These are phyloP conservation scores for Pseudomugil gertrudae DNA, from an alignment of 2,797 vertebrate genomes.

Conservation along the genomic window DNA sequence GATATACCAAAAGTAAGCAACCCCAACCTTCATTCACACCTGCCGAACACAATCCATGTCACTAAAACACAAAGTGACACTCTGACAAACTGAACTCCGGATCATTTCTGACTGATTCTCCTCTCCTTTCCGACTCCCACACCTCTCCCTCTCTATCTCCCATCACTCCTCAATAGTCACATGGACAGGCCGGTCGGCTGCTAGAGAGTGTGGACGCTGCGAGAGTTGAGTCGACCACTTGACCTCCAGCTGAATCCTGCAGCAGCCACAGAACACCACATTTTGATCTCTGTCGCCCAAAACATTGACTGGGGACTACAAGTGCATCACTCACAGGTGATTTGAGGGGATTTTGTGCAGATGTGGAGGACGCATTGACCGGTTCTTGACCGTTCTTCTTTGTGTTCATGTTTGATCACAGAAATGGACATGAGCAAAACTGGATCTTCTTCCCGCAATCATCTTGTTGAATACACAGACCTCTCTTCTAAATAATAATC, in stretches of 20 bases:
- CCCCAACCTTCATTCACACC: constrained; percentile 7
- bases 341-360: neutral
- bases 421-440: constrained; percentile 4
- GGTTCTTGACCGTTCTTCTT: constrained; percentile 6
- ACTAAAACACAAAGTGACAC: constrained; percentile 35
- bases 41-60: constrained; percentile 9
- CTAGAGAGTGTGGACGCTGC: constrained; percentile 32
- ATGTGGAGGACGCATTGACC: neutral
- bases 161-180: constrained; percentile 37
- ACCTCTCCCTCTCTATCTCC: constrained; percentile 8
- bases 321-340: constrained; percentile 8
- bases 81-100: constrained; percentile 28
- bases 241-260: constrained; percentile 43
- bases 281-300: constrained; percentile 17
- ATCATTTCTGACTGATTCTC: constrained; percentile 34
- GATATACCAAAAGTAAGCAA: neutral
- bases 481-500: constrained; percentile 10
- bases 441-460: neutral
- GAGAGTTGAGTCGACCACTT: constrained; percentile 38
- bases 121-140: constrained; percentile 7
- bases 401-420: neutral
- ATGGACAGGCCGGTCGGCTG: constrained; percentile 26
- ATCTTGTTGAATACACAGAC: neutral
- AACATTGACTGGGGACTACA: constrained; percentile 10
- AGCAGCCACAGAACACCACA: constrained; percentile 17